phyloP scores from a whole-genome alignment of 2,113 vertebrate genomes.

The Dasyurus viverrinus region DNA sequence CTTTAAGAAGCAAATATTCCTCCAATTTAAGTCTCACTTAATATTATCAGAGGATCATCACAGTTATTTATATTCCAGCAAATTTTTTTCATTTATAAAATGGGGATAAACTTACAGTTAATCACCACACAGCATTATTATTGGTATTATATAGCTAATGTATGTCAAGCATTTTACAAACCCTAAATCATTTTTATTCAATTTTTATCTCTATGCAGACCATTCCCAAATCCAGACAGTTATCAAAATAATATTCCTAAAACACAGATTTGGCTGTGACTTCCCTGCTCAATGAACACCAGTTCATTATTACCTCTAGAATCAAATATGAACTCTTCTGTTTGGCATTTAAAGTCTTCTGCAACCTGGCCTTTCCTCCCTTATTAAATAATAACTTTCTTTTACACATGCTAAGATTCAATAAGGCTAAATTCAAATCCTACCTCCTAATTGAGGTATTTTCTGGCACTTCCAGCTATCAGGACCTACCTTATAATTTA shows the following conservation, averaged over 20 bases:
- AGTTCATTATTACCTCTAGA: neutral
- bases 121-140: neutral
- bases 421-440: neutral
- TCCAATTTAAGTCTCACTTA: neutral
- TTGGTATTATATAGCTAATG: neutral
- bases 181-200: neutral
- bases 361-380: neutral
- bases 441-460: neutral
- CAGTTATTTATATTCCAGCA: neutral
- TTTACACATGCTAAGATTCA: neutral
- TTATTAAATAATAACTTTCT: neutral
- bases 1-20: neutral
- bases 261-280: neutral
- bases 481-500: neutral
- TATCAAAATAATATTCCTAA: neutral
- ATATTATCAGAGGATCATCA: neutral
- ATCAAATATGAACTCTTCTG: neutral
- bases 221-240: neutral
- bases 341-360: neutral
- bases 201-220: neutral
- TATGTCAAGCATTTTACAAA: neutral
- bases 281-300: neutral
- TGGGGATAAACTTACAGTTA: neutral
- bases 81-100: neutral
- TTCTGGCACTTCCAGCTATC: neutral